Base-by-base conservation (phyloP, 2,888 invertebrate species). In the Coenonympha arcania region DNA sequence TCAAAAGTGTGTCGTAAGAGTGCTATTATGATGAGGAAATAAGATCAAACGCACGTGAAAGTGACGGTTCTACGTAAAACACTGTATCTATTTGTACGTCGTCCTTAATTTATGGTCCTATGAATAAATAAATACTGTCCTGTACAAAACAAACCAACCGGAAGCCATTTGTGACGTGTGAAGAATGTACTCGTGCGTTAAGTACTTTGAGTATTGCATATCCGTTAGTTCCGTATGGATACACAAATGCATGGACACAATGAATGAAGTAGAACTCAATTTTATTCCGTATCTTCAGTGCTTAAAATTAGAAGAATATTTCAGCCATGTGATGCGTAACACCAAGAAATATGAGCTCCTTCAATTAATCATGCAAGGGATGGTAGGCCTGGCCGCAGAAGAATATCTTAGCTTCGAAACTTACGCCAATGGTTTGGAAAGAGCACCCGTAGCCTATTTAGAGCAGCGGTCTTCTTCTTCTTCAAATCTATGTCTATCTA, bases 211-310 rank as follows among this genome's bases (percentile, higher is more conserved):
- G 57, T 56, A 63, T 59, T 73, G 74, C 74, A 79, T 57, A 62
- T 79, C 83, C 80, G 80, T 73, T 79, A 76, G 69, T 78, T 80
- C 77, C 79, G 72, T 69, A 70, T 66, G 64, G 57, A 64, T 61
- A 63, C 55, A 65, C 43, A 11, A 11, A 11, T 19, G 19, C 11
- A 6, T 36, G 11, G 18, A 6, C 19, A 19, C 11, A 19, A 11
- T 11, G 11, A 46, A 36, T 48, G 48, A 28, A 8, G 2, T 19
- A 33, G n/a, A 3, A 6, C 20, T 15, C 6, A 44, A 51, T 40
- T 63, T 45, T 64, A 22, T 50, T 56, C 65, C 57, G 52, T 20
- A 36, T 36, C 9, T 24, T 24, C n/a, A 24, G 24, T 4, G 9
- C 6, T 24, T 24, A 24, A 24, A n/a, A n/a, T n/a, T n/a, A n/a